Evolutionary conservation across 1,140 invertebrate species (phyloP), one percentile per base, ranked within the genome.

Genomic region (Brachionus angularis): DNA sequence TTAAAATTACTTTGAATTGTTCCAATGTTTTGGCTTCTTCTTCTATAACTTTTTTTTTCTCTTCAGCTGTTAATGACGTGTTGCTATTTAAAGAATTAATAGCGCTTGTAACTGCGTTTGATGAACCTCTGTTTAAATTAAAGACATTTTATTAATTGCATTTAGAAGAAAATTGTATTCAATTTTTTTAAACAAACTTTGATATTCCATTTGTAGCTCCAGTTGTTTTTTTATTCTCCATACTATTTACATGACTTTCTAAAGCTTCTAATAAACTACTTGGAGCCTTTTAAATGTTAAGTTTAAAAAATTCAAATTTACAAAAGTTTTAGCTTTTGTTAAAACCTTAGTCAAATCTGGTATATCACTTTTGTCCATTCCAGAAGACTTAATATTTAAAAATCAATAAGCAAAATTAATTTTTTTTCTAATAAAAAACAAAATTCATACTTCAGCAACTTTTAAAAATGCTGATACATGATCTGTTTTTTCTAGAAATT

Each of bases 351-450:
- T 96, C 73, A 98, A 85, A 83, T 98, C 96, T 50, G 96, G 96
- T 82, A 98, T 98, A 77, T 98, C 95, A 39, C 94, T 93, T 83
- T 95, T 96, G 82, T 98, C 95, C 79, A 99, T 97, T 33, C 96
- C 96, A 74, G 97, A 93, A 81, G 92, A 94, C 88, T 95, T 84
- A 74, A 82, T 78, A 64, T 52, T 73, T 72, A 77, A 74, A 74
- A 73, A 33, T 25, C 0, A 46, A 47, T 31, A 50, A 42, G 39
- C 39, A 42, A 42, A 16, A 16, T 39, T 44, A 62, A 39, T 3
- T 5, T 3, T 62, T 49, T 39, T 31, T 31, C 5, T 2, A 12
- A n/a, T 25, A 5, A 62, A 31, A 8, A 29, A 18, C 14, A 58
- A 27, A 5, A 14, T 12, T 76, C 78, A 78, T 79, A 89, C 89